phyloP scores from a whole-genome alignment of 2,888 invertebrate genomes.

The Lycophotia porphyrea region DNA sequence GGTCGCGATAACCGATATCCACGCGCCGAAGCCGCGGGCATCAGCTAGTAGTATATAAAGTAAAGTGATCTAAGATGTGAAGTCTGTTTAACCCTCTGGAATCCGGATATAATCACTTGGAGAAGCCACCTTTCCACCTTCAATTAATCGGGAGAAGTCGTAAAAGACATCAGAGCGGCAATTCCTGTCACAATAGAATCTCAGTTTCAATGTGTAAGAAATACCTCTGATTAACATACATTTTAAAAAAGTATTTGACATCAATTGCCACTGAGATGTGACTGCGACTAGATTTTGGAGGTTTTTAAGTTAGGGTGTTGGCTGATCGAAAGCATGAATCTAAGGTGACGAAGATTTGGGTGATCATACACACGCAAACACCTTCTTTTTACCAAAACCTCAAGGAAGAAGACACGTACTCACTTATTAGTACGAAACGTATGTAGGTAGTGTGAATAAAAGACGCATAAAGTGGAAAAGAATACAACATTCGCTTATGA shows the following conservation, averaged over 20 bases:
- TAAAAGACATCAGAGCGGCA: background rate
- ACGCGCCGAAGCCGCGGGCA: no score
- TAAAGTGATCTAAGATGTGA: background rate
- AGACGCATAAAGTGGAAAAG: slow-evolving; percentile 30
- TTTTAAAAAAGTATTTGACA: no score
- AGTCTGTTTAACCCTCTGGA: background rate
- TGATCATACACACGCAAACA: background rate
- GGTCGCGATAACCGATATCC: no score
- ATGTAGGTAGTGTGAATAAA: slow-evolving; percentile 4
- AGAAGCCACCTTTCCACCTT: background rate
- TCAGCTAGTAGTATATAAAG: no score
- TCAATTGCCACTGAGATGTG: no score
- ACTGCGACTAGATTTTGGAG: background rate
- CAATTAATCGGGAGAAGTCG: background rate
- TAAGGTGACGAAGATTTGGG: background rate
- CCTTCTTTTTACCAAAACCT: background rate
- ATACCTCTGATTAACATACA: no score
- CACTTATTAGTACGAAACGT: background rate
- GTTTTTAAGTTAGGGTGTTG: background rate
- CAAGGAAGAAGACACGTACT: background rate
- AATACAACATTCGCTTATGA: slow-evolving; percentile 48
- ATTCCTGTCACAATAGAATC: background rate
- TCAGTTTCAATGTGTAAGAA: no score
- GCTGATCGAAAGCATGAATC: background rate
- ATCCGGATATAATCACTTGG: background rate